These are phyloP conservation scores for Heteronetta atricapilla DNA, from an alignment of 2,113 vertebrate species.

Conservation along the genomic window DNA sequence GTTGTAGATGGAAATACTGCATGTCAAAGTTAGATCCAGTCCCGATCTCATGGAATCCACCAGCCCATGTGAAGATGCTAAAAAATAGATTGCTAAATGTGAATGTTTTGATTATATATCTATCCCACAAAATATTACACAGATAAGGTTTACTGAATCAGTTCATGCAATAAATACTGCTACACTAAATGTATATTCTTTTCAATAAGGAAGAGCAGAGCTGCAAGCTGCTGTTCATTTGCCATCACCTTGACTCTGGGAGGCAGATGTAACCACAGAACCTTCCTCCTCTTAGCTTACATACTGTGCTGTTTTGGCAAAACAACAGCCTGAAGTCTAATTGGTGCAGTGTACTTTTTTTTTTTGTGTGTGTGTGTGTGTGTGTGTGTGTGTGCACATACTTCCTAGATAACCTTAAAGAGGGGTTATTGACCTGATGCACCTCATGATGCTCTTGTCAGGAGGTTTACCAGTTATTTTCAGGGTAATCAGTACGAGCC, in stretches of 20 bases:
- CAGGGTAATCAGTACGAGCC: neutral
- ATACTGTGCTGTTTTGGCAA: neutral
- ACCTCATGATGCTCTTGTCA: neutral
- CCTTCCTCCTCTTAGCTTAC: neutral
- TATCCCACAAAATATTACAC: neutral
- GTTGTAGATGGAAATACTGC: neutral
- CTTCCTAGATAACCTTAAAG: neutral
- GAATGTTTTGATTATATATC: neutral
- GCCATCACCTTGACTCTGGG: neutral
- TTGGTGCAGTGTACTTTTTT: neutral
- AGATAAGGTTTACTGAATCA: neutral
- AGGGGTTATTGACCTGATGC: neutral
- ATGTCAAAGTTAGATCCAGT: neutral
- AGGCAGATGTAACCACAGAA: neutral
- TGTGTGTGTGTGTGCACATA: neutral
- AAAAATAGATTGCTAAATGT: neutral
- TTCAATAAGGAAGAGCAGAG: neutral
- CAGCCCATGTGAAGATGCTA: neutral
- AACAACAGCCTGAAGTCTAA: neutral
- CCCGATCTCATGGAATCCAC: neutral
- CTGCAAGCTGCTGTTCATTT: neutral
- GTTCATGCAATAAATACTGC: neutral
- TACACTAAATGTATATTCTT: neutral
- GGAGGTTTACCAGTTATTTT: neutral
- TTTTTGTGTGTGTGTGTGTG: neutral